Evolutionary conservation across 2,797 vertebrate genomes (phyloP).

Genomic region (Paedocypris micromegethes): DNA sequence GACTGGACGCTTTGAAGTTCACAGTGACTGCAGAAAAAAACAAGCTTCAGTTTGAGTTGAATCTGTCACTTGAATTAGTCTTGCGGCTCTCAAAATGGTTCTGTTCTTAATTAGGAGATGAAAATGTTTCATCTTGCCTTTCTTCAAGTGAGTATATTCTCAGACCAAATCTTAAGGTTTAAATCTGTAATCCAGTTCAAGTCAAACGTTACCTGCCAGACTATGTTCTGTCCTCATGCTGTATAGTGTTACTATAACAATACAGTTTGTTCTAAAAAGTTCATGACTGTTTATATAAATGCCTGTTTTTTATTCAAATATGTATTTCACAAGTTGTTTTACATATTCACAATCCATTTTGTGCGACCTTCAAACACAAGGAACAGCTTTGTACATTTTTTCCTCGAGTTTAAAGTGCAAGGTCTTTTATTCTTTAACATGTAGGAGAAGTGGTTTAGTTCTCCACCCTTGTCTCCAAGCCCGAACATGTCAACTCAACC

Average conservation of each 20-base stretch:
- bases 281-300: no score
- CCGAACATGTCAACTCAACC: slow-evolving; percentile 51
- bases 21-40: slow-evolving; percentile 7
- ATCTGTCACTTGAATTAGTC: slow-evolving; percentile 41
- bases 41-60: slow-evolving; percentile 29
- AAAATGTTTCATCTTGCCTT: slow-evolving; percentile 44
- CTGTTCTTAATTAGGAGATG: slow-evolving; percentile 45
- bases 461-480: slow-evolving; percentile 61
- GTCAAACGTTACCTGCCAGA: slow-evolving; percentile 19
- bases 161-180: slow-evolving; percentile 36
- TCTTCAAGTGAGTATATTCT: slow-evolving; percentile 33
- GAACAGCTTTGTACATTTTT: slow-evolving; percentile 60
- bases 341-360: slow-evolving; percentile 48
- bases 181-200: slow-evolving; percentile 36
- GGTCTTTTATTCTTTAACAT: slow-evolving; percentile 75
- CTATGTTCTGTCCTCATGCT: slow-evolving; percentile 17
- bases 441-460: slow-evolving; percentile 67
- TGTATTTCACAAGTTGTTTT: background rate
- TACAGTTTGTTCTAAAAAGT: no score
- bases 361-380: slow-evolving; percentile 60
- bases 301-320: no score
- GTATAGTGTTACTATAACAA: background rate
- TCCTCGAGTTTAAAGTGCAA: slow-evolving; percentile 58
- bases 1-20: slow-evolving; percentile 30
- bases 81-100: slow-evolving; percentile 28